Evolutionary conservation across 2,888 invertebrate genomes (phyloP).

Genomic region (Acanthosepion lycidas): DNA sequence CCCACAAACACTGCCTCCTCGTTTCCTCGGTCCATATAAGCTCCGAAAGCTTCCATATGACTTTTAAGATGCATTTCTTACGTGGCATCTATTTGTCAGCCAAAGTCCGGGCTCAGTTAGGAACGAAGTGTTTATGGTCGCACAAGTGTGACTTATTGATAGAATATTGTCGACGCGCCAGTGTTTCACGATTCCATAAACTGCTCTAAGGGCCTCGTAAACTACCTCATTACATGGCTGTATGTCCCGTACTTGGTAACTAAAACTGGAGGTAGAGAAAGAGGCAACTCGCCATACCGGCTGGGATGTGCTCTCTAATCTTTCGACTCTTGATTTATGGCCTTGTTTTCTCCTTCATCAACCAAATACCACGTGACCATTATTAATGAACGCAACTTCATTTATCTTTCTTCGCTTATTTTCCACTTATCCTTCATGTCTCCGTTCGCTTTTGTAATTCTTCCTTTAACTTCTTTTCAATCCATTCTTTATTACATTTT

Average conservation of each 20-base stretch:
- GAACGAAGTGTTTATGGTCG: not conserved
- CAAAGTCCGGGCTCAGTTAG: not conserved
- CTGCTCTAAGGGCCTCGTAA: slow-evolving; percentile 24
- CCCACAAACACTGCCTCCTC: not conserved
- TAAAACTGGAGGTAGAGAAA: not conserved
- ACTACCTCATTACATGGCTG: slow-evolving; percentile 41
- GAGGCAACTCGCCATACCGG: not conserved
- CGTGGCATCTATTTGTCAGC: slow-evolving; percentile 33
- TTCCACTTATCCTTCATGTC: not conserved
- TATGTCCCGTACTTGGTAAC: slow-evolving; percentile 16
- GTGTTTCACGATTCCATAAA: slow-evolving; percentile 40
- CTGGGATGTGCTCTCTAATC: not conserved
- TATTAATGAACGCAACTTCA: slow-evolving; percentile 11
- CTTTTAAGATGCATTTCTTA: slow-evolving; percentile 21
- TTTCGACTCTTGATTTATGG: not conserved
- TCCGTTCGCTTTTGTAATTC: not conserved
- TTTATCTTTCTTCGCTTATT: not conserved
- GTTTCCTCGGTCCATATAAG: not conserved
- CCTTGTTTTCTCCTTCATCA: not conserved
- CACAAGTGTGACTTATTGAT: slow-evolving; percentile 44
- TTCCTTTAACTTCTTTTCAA: not conserved
- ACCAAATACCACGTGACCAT: not conserved
- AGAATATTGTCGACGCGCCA: slow-evolving; percentile 40
- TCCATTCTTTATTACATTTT: not conserved
- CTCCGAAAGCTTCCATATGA: not conserved